A percentile compares a stretch with the other conserved stretches of the same genome.
Evolutionary conservation across 2,797 vertebrate genomes (phyloP).

Genomic region (Mormyrops boulengeri): DNA sequence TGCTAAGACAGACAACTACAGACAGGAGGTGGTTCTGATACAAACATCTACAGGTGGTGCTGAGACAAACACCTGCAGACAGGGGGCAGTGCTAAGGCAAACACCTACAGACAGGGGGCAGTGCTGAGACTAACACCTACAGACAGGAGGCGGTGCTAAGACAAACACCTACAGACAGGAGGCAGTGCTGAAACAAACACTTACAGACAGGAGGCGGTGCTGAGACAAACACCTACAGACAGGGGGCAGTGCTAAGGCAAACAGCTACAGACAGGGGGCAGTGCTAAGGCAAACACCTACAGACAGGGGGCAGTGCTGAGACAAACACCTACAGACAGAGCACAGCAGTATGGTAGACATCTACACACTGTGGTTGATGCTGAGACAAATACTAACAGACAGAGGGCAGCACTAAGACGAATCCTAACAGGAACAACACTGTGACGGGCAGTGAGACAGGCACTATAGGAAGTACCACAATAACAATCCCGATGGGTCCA

Average conservation of each 20-base stretch:
- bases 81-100: slow-evolving; percentile 11
- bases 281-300: neutral
- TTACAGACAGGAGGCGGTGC: slow-evolving; percentile 6
- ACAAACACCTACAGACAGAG: neutral
- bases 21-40: neutral
- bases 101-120: neutral
- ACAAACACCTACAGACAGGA: slow-evolving; percentile 13
- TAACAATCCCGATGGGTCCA: slow-evolving; percentile 85
- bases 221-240: neutral
- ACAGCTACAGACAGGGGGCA: slow-evolving; percentile 16
- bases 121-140: neutral
- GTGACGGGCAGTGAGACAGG: slow-evolving; percentile 14
- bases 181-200: neutral
- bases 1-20: neutral
- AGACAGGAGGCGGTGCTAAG: neutral
- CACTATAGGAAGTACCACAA: slow-evolving; percentile 69
- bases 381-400: slow-evolving; percentile 6
- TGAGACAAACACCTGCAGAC: neutral
- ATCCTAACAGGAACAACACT: neutral
- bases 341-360: neutral
- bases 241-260: slow-evolving; percentile 16
- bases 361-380: neutral
- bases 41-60: neutral
- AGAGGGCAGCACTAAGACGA: neutral
- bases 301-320: slow-evolving; percentile 1